Conservation (phyloP, 2,113 vertebrate species). For the Crotophaga sulcirostris region DNA sequence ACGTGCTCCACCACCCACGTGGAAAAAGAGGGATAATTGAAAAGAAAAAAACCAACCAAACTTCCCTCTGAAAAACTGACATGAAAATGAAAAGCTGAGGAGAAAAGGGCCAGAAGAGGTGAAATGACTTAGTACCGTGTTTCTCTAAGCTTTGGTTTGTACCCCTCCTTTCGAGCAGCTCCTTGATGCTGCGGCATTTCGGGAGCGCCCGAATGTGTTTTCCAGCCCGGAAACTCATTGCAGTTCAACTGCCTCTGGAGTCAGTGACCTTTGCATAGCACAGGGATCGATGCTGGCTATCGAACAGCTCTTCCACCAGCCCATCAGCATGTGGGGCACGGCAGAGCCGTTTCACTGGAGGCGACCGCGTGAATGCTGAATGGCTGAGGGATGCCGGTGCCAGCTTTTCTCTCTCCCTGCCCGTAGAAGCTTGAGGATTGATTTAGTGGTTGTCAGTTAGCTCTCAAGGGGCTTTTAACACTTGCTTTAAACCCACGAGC, state of each 20-base stretch:
- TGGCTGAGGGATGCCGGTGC: background rate
- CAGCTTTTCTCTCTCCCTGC: background rate
- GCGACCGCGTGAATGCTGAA: background rate
- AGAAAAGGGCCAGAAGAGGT: background rate
- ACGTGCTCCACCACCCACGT: background rate
- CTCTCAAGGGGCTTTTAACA: slow-evolving; percentile 28
- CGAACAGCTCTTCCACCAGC: background rate
- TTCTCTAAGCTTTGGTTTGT: background rate
- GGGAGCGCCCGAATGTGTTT: background rate
- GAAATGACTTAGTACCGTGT: background rate
- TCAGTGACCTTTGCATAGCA: slow-evolving; percentile 23
- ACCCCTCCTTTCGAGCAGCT: background rate
- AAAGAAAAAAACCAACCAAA: background rate
- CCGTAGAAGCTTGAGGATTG: background rate
- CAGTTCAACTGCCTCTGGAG: background rate
- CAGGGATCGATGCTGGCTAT: slow-evolving; percentile 14
- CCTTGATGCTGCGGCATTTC: background rate
- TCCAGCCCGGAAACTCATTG: background rate
- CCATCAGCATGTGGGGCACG: slow-evolving; percentile 1
- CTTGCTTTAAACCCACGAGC: background rate
- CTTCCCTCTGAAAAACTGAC: background rate
- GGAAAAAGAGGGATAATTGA: background rate
- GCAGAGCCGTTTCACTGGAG: background rate
- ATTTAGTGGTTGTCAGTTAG: slow-evolving; percentile 7
- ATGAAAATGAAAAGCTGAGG: background rate